A percentile compares a stretch with the other conserved stretches of the same genome.
Evolutionary conservation across 2,113 vertebrate species (phyloP).

Genomic region (Halichoeres trimaculatus): DNA sequence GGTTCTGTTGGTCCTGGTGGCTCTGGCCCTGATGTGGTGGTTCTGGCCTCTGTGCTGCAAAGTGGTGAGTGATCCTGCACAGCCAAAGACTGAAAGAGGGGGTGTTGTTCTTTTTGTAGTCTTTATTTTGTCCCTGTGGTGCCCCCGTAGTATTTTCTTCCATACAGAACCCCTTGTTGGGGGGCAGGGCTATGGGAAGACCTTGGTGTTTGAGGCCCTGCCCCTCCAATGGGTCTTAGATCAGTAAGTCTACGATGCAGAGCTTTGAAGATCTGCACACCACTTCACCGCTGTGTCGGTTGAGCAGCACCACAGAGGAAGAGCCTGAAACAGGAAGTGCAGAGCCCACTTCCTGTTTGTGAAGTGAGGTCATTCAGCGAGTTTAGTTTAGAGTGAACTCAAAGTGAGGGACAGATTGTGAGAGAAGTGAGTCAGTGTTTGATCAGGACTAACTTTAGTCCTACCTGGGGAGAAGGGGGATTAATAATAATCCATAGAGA

Average conservation of each 20-base stretch:
- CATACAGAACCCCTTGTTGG: too few relatives aligned
- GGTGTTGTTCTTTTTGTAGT: too few relatives aligned
- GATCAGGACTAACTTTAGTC: background rate
- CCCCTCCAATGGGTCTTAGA: too few relatives aligned
- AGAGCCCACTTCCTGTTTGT: slow-evolving; percentile 28
- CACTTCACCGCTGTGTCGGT: too few relatives aligned
- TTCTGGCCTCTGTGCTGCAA: slow-evolving; percentile 98
- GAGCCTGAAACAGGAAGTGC: slow-evolving; percentile 43
- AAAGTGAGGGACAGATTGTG: slow-evolving; percentile 53
- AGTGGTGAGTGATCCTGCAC: slow-evolving; percentile 86
- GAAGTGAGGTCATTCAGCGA: too few relatives aligned
- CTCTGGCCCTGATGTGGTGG: slow-evolving; percentile 92
- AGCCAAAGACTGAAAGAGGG: background rate
- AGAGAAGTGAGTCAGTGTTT: slow-evolving; percentile 39
- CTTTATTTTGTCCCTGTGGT: too few relatives aligned
- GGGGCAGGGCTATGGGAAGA: too few relatives aligned
- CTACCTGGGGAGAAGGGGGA: slow-evolving; percentile 52
- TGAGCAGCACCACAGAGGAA: slow-evolving; percentile 14
- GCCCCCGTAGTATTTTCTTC: too few relatives aligned
- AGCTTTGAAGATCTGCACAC: too few relatives aligned
- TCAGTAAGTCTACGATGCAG: too few relatives aligned
- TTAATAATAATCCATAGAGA: slow-evolving; percentile 46
- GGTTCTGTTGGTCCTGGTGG: slow-evolving; percentile 86
- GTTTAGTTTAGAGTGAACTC: slow-evolving; percentile 4
- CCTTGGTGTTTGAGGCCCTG: too few relatives aligned